Evolutionary conservation across 2,888 invertebrate species (phyloP).

Genomic region (Eupithecia dodoneata): DNA sequence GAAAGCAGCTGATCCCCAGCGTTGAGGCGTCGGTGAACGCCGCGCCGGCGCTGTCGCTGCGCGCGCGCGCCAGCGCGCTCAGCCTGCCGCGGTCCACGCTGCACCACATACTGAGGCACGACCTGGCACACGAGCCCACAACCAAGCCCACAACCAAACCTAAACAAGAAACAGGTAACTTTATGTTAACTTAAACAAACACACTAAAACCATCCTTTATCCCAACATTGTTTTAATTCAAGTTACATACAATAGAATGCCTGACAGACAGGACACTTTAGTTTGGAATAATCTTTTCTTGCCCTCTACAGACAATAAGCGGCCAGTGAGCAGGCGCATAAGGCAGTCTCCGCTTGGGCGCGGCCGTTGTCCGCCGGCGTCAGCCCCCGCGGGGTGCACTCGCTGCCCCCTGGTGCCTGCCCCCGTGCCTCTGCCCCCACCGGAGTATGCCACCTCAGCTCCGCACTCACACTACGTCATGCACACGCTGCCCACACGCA

Average conservation of each 20-base stretch:
- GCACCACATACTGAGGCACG: constrained; percentile 66
- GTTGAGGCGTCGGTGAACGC: constrained; percentile 65
- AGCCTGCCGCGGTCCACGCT: constrained; percentile 69
- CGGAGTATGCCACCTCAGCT: not conserved
- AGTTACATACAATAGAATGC: too few relatives aligned
- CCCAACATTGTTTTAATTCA: too few relatives aligned
- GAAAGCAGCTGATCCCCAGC: constrained; percentile 58
- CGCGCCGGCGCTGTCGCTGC: constrained; percentile 67
- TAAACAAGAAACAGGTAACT: not conserved
- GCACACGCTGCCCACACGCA: not conserved
- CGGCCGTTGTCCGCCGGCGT: not conserved
- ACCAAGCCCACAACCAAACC: not conserved
- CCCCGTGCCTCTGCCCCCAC: not conserved
- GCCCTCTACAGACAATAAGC: not conserved
- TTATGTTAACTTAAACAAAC: not conserved
- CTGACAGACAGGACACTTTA: not conserved
- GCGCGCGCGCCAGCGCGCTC: constrained; percentile 67
- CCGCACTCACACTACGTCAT: not conserved
- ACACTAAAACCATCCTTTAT: too few relatives aligned
- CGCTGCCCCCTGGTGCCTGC: not conserved
- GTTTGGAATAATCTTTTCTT: not conserved
- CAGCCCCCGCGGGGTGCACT: not conserved
- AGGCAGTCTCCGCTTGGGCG: not conserved
- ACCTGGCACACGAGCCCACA: constrained; percentile 42
- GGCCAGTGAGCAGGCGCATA: not conserved